phyloP scores from a whole-genome alignment of 2,888 invertebrate species.

The Drosophila mercatorum region DNA sequence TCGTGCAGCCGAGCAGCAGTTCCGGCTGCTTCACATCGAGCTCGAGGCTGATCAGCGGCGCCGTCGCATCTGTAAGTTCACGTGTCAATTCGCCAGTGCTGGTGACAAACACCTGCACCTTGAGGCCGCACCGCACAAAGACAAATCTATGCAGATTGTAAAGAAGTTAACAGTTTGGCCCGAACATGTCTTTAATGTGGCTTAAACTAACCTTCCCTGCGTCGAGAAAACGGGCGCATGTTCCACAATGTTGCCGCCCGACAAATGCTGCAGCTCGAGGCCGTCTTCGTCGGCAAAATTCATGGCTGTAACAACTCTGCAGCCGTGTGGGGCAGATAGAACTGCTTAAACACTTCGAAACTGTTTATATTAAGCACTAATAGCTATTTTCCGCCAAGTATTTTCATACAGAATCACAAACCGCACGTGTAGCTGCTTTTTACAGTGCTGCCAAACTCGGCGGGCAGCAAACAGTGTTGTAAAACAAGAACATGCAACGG shows the following conservation, averaged over 20 bases:
- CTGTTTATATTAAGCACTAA: conserved; percentile 20
- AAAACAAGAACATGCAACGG: neutral
- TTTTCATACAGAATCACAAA: conserved; percentile 40
- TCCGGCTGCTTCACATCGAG: conserved; percentile 85
- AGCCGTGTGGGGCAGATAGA: conserved; percentile 26
- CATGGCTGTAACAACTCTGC: conserved; percentile 54
- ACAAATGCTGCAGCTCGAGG: conserved; percentile 86
- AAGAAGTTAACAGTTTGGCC: neutral
- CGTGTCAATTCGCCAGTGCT: conserved; percentile 88
- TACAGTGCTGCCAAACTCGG: conserved; percentile 26
- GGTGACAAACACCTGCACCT: conserved; percentile 88
- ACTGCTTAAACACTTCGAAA: conserved; percentile 12
- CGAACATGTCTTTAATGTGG: neutral
- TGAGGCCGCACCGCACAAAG: conserved; percentile 87
- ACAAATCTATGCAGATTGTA: conserved; percentile 85
- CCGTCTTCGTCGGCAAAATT: conserved; percentile 82
- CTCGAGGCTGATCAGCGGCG: conserved; percentile 86
- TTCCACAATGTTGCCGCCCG: conserved; percentile 87
- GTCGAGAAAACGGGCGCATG: conserved; percentile 87
- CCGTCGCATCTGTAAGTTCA: conserved; percentile 86
- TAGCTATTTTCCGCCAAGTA: conserved; percentile 17
- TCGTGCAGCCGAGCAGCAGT: conserved; percentile 86
- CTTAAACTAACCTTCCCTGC: conserved; percentile 87
- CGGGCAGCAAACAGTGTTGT: conserved; percentile 21
- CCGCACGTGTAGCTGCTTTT: conserved; percentile 64